A percentile compares a stretch with the other conserved stretches of the same genome.
phyloP scores from a whole-genome alignment of 2,797 vertebrate genomes.

The Takifugu ocellatus region DNA sequence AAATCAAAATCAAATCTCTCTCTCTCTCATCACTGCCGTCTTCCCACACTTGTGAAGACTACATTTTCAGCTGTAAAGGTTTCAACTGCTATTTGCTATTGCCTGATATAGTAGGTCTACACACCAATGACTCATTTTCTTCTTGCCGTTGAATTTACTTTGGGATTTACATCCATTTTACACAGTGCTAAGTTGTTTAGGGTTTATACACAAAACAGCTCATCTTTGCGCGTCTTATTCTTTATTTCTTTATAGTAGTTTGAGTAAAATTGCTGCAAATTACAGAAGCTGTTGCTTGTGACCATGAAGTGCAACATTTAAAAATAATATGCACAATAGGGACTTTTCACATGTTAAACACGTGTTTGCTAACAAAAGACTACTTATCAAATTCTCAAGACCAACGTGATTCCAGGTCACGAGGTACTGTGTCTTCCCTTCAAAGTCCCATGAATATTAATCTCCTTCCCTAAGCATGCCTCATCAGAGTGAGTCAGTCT shows the following conservation, averaged over 20 bases:
- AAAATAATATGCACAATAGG: conserved; percentile 36
- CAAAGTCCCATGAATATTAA: conserved; percentile 39
- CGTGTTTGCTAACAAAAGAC: conserved; percentile 35
- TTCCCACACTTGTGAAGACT: too few species aligned
- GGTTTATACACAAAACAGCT: conserved; percentile 21
- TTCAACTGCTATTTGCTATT: too few species aligned
- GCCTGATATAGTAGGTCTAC: too few species aligned
- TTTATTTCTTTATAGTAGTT: conserved; percentile 34
- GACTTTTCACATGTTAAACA: conserved; percentile 33
- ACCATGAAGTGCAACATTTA: too few species aligned
- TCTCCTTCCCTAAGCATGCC: conserved; percentile 30
- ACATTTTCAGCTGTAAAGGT: too few species aligned
- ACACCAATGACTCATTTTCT: too few species aligned
- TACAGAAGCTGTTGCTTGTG: too few species aligned
- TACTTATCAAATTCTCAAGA: conserved; percentile 55
- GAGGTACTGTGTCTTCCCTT: conserved; percentile 22
- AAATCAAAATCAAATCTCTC: too few species aligned
- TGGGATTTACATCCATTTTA: conserved; percentile 15
- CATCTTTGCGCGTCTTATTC: conserved; percentile 17
- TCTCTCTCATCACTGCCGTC: too few species aligned
- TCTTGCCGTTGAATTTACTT: conserved; percentile 7
- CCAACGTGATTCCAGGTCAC: conserved; percentile 36
- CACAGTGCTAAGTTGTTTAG: neutral
- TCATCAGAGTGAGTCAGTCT: conserved; percentile 39
- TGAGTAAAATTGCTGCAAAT: conserved; percentile 15